Base-by-base conservation (phyloP, 2,797 vertebrate genomes). In the Mastacembelus armatus region DNA sequence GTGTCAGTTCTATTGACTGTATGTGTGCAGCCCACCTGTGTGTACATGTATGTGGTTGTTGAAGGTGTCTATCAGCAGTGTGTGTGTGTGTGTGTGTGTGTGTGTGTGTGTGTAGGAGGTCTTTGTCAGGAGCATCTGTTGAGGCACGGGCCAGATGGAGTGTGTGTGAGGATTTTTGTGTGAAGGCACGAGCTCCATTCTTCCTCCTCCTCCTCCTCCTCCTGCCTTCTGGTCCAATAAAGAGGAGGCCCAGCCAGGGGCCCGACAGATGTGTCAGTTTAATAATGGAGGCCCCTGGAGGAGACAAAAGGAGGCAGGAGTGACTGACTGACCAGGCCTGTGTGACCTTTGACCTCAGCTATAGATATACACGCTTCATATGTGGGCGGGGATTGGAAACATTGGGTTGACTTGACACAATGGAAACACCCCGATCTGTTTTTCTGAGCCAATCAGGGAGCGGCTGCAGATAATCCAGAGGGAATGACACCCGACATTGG, bases 71-170 rank as follows among this genome's bases (percentile, higher is more conserved):
- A 55, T 65, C 50, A 49, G 27, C 11, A 19, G 33, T 56, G 36
- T 24, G 18, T 50, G 36, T 43, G 38, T 38, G 38, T 52, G 44
- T 47, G 48, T 56, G 55, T 12, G 22, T 33, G 49, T 85, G 66
- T 65, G 52, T 51, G 52, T 67, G 58, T 50, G 66, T 61, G 49
- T 18, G 51, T 42, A 40, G 55, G 63, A 68, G 43, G 67, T 64
- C 66, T 78, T 75, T 11, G 1, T 76, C 72, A 50, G 74, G 66
- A 94, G 87, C 93, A 94, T 94, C 93, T 95, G 93, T 59, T 85
- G 70, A 77, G 87, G 70, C 83, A 81, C 2, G 1, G 72, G 75
- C 87, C 94, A 95, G 94, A 93, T 92, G 93, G 93, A 92, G 88
- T 56, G 78, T 89, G 80, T 88, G 68, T 87, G 67, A 67, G 62